These are phyloP conservation scores for Acleris emargana DNA, from an alignment of 2,888 invertebrate species.

Conservation along the genomic window DNA sequence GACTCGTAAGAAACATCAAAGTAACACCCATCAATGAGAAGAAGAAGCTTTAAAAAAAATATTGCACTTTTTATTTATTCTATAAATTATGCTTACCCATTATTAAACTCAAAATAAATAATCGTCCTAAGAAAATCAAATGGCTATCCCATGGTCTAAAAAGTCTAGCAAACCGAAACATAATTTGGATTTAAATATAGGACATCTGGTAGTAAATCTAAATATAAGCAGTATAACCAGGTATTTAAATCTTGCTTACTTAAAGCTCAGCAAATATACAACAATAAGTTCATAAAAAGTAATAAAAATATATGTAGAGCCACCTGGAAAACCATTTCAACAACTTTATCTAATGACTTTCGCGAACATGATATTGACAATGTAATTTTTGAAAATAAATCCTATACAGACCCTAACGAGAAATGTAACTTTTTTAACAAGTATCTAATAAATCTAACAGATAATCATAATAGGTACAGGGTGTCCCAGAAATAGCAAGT, in stretches of 20 bases:
- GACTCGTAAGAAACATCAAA: too few species aligned
- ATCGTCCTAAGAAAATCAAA: neutral
- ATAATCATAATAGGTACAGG: neutral
- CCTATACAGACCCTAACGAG: neutral
- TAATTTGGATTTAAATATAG: neutral
- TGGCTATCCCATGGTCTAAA: neutral
- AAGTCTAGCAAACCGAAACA: neutral
- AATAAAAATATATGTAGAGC: conserved; percentile 1
- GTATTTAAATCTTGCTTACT: neutral
- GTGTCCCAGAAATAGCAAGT: too few species aligned
- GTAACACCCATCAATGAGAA: too few species aligned
- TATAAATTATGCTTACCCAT: conserved; percentile 1
- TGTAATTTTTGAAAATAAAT: neutral
- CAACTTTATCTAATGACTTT: neutral
- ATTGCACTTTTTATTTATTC: neutral
- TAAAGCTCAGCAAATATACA: neutral
- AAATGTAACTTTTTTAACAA: neutral
- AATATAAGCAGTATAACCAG: neutral
- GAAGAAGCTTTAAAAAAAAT: too few species aligned
- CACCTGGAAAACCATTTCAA: neutral
- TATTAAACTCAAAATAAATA: neutral
- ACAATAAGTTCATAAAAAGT: neutral
- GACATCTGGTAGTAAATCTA: neutral
- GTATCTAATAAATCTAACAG: neutral
- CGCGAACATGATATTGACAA: neutral